Evolutionary conservation across 2,888 invertebrate species (phyloP).

Genomic region (Chalcosyrphus nemorum): DNA sequence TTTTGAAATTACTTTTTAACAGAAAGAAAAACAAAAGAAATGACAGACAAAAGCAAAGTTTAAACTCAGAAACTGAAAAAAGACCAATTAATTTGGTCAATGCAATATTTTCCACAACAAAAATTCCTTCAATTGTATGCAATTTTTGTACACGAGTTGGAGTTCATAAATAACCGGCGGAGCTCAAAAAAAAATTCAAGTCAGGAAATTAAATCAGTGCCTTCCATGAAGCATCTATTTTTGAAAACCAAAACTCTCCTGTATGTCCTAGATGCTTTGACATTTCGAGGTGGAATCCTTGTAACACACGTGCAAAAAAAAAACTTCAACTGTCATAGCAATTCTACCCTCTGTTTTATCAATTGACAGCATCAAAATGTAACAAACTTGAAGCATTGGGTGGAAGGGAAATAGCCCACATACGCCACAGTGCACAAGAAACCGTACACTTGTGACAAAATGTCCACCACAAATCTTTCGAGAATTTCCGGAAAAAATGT

Average conservation of each 20-base stretch:
- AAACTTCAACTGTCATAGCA: not conserved
- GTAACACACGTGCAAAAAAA: not conserved
- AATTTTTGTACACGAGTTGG: too few species aligned
- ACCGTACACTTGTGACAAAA: not conserved
- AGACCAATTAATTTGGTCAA: too few species aligned
- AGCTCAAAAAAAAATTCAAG: not conserved
- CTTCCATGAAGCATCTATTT: not conserved
- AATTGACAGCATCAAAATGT: not conserved
- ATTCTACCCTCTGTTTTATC: not conserved
- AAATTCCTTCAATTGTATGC: too few species aligned
- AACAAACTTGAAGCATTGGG: not conserved
- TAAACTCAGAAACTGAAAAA: too few species aligned
- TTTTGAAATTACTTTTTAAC: too few species aligned
- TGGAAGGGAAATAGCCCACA: slow-evolving; percentile 26
- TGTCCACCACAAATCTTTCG: not conserved
- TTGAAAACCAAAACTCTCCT: not conserved
- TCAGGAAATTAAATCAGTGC: not conserved
- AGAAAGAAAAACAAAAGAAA: too few species aligned
- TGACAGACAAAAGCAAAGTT: too few species aligned
- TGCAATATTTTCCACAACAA: too few species aligned
- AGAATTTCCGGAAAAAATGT: slow-evolving; percentile 6
- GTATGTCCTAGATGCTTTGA: not conserved
- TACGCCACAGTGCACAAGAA: slow-evolving; percentile 42
- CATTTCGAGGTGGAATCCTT: not conserved
- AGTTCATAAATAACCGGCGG: too few species aligned